Conservation (phyloP, 2,888 invertebrate genomes). For the Eupithecia inturbata region DNA sequence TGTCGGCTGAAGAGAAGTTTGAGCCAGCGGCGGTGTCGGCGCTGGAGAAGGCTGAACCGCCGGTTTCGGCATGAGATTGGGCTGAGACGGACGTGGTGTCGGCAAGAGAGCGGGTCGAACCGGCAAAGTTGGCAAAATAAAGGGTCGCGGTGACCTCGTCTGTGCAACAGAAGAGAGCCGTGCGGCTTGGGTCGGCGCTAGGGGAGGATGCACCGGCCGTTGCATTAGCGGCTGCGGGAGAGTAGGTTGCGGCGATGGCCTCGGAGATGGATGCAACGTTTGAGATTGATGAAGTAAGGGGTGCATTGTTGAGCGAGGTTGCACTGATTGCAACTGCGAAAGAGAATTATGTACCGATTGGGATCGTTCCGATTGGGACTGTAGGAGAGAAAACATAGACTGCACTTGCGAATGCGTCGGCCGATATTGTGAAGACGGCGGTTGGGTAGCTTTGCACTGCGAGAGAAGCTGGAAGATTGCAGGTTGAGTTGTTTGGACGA, state of each 20-base stretch:
- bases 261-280: background rate
- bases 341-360: background rate
- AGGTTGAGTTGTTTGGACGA: background rate
- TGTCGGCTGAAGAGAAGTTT: background rate
- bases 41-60: background rate
- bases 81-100: background rate
- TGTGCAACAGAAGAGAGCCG: background rate
- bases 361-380: background rate
- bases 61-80: background rate
- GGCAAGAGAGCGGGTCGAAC: background rate
- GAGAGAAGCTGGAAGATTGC: background rate
- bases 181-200: background rate
- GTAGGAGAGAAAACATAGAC: background rate
- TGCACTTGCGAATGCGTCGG: conserved; percentile 2
- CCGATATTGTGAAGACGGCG: background rate
- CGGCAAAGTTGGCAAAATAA: background rate
- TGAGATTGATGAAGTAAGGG: background rate
- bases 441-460: background rate
- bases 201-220: background rate
- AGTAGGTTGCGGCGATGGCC: background rate
- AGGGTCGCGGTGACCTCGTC: background rate
- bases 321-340: background rate
- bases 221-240: background rate
- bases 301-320: background rate
- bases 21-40: background rate